phyloP scores from a whole-genome alignment of 2,797 vertebrate genomes.

The Aeoliscus strigatus region DNA sequence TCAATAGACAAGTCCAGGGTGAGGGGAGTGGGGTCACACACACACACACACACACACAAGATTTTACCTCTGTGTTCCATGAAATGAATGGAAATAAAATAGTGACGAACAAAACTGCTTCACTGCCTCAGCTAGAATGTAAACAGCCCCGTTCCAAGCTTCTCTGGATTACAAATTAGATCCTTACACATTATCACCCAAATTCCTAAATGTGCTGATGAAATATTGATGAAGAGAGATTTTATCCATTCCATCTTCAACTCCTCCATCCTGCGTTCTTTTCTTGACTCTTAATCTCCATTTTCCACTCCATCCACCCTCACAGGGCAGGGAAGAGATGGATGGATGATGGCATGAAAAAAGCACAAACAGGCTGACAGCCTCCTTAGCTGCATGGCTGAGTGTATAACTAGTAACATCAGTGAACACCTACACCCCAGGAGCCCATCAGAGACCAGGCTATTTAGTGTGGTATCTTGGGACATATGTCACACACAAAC shows the following conservation, averaged over 20 bases:
- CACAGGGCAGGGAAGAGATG: slow-evolving; percentile 41
- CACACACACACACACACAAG: too few relatives aligned
- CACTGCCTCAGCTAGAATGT: slow-evolving; percentile 33
- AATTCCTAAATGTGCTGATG: slow-evolving; percentile 53
- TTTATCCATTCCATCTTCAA: slow-evolving; percentile 28
- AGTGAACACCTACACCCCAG: slow-evolving; percentile 72
- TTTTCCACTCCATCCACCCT: slow-evolving; percentile 49
- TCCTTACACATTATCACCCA: slow-evolving; percentile 55
- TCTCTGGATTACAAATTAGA: slow-evolving; percentile 61
- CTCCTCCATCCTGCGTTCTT: slow-evolving; percentile 19
- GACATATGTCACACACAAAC: slow-evolving; percentile 16
- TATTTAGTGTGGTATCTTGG: slow-evolving; percentile 41
- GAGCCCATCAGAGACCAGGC: slow-evolving; percentile 74
- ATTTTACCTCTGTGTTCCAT: too few relatives aligned
- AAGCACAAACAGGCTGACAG: slow-evolving; percentile 59
- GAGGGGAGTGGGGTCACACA: too few relatives aligned
- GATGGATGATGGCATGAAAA: slow-evolving; percentile 24
- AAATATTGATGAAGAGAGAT: slow-evolving; percentile 61
- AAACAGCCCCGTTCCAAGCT: slow-evolving; percentile 45
- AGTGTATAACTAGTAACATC: slow-evolving; percentile 79
- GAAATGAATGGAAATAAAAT: too few relatives aligned
- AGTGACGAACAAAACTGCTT: slow-evolving; percentile 48
- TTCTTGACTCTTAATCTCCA: slow-evolving; percentile 37
- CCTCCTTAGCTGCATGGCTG: slow-evolving; percentile 72
- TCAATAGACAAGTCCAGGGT: slow-evolving; percentile 80